A percentile compares a stretch with the other conserved stretches of the same genome.
phyloP scores from a whole-genome alignment of 2,888 invertebrate genomes.

The Eilema sororculum region DNA sequence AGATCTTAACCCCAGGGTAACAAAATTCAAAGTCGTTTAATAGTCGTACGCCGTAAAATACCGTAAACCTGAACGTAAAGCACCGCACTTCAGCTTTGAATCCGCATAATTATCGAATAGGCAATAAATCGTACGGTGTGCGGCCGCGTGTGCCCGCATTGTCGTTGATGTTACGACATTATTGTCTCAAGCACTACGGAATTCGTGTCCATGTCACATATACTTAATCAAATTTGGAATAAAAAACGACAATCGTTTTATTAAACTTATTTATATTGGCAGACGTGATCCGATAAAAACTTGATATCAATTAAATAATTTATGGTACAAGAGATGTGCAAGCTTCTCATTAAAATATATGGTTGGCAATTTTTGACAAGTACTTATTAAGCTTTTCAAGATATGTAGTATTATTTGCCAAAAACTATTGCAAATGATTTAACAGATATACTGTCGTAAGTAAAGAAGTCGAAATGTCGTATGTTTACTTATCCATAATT shows the following conservation, averaged over 20 bases:
- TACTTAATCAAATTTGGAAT: slow-evolving; percentile 48
- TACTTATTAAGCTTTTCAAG: background rate
- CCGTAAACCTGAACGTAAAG: slow-evolving; percentile 75
- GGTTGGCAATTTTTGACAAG: background rate
- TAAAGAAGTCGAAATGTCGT: slow-evolving; percentile 52
- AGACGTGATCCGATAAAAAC: slow-evolving; percentile 63
- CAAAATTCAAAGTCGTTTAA: slow-evolving; percentile 73
- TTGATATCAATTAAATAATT: slow-evolving; percentile 45
- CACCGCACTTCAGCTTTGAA: slow-evolving; percentile 77
- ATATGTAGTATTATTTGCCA: background rate
- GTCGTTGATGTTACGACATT: slow-evolving; percentile 58
- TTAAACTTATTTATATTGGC: slow-evolving; percentile 48
- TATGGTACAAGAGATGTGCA: slow-evolving; percentile 42
- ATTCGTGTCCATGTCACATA: slow-evolving; percentile 40
- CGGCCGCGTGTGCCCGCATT: slow-evolving; percentile 57
- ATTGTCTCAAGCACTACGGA: slow-evolving; percentile 51
- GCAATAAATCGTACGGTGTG: slow-evolving; percentile 76
- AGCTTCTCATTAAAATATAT: slow-evolving; percentile 23
- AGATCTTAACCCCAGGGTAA: slow-evolving; percentile 64
- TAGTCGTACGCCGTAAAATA: slow-evolving; percentile 68
- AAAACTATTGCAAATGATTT: background rate
- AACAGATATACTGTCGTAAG: slow-evolving; percentile 47
- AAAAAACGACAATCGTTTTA: slow-evolving; percentile 38
- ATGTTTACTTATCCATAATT: slow-evolving; percentile 70
- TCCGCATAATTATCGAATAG: slow-evolving; percentile 83